Evolutionary conservation across 2,888 invertebrate genomes (phyloP).

Genomic region (Dusona sp.): DNA sequence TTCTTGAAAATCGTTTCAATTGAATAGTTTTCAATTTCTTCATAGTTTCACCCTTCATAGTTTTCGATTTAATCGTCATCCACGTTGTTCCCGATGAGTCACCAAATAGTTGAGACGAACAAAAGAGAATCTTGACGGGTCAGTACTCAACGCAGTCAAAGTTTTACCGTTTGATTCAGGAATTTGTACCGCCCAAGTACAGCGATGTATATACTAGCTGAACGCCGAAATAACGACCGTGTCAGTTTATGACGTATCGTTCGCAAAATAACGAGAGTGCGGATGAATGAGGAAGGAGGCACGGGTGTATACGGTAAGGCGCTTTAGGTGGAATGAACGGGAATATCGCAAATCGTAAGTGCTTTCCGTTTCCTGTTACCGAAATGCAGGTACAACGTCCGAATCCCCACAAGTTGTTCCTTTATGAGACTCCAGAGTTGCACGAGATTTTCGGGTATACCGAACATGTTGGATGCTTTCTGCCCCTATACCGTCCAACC

Average conservation of each 20-base stretch:
- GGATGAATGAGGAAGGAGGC: background rate
- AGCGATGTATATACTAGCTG: slow-evolving; percentile 4
- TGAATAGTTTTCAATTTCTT: too few species aligned
- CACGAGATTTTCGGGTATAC: slow-evolving; percentile 32
- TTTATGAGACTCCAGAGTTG: slow-evolving; percentile 55
- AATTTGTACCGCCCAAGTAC: slow-evolving; percentile 31
- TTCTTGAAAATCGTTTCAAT: background rate
- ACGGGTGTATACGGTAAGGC: slow-evolving; percentile 19
- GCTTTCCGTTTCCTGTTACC: slow-evolving; percentile 63
- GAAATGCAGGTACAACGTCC: slow-evolving; percentile 38
- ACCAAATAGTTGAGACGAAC: slow-evolving; percentile 6
- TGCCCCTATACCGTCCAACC: background rate
- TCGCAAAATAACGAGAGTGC: slow-evolving; percentile 49
- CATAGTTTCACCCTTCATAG: too few species aligned
- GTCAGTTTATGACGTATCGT: slow-evolving; percentile 66
- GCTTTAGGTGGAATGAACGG: slow-evolving; percentile 47
- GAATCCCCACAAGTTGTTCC: slow-evolving; percentile 60
- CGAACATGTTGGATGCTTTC: slow-evolving; percentile 37
- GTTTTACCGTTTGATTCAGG: slow-evolving; percentile 27
- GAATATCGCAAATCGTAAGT: slow-evolving; percentile 49
- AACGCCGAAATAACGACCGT: slow-evolving; percentile 56
- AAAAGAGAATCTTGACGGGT: slow-evolving; percentile 42
- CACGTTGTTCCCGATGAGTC: background rate
- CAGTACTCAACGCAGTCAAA: slow-evolving; percentile 1
- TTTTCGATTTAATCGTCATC: background rate